These are phyloP conservation scores for Criorhina ranunculi DNA, from an alignment of 2,888 invertebrate species.

Conservation along the genomic window DNA sequence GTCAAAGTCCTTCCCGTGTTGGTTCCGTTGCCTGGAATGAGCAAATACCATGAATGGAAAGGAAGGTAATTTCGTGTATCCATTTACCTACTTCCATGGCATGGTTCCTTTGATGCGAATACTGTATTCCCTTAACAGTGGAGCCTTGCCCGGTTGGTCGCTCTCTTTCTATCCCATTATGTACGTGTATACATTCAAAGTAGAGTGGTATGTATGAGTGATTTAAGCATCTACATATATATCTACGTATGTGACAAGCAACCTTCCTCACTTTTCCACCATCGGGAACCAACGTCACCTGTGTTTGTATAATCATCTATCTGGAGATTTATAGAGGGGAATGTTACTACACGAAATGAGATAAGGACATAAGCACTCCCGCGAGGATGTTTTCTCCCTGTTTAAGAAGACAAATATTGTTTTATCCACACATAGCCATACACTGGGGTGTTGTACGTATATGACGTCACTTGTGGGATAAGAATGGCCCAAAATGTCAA, in stretches of 20 bases:
- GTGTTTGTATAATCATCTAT: slow-evolving; percentile 22
- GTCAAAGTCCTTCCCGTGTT: slow-evolving; percentile 46
- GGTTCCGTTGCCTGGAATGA: slow-evolving; percentile 55
- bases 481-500: slow-evolving; percentile 54
- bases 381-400: slow-evolving; percentile 39
- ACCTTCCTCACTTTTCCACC: slow-evolving; percentile 45
- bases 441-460: slow-evolving; percentile 6
- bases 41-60: slow-evolving; percentile 61
- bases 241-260: slow-evolving; percentile 1
- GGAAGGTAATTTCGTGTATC: slow-evolving; percentile 50
- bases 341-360: slow-evolving; percentile 47
- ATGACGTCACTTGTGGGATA: slow-evolving; percentile 69
- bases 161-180: not conserved
- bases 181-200: slow-evolving; percentile 20
- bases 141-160: slow-evolving; percentile 10
- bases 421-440: slow-evolving; percentile 31
- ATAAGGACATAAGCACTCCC: slow-evolving; percentile 68
- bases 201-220: not conserved
- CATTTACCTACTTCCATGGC: slow-evolving; percentile 41
- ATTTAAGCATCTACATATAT: not conserved
- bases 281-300: slow-evolving; percentile 20
- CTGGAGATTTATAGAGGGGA: slow-evolving; percentile 19
- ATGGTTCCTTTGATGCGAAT: slow-evolving; percentile 32
- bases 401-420: slow-evolving; percentile 20
- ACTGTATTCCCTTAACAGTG: slow-evolving; percentile 29